Percentiles rank a stretch among this genome's conserved stretches.
phyloP scores from a whole-genome alignment of 2,888 invertebrate genomes.

The Achlya flavicornis region DNA sequence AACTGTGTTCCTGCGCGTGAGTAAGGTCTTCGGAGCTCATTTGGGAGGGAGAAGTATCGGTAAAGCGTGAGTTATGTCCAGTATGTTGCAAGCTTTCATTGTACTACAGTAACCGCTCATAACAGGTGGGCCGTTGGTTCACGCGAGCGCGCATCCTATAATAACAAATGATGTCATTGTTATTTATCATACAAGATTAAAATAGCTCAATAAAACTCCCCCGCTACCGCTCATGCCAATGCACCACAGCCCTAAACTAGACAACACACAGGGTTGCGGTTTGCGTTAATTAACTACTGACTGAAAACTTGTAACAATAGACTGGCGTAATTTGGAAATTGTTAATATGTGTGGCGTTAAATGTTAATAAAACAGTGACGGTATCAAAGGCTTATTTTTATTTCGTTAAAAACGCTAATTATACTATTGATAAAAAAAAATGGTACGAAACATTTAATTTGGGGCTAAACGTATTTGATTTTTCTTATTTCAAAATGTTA shows the following conservation, averaged over 20 bases:
- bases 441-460: too few species aligned
- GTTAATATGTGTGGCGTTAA: conserved; percentile 51
- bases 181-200: neutral
- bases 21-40: too few species aligned
- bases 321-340: conserved; percentile 64
- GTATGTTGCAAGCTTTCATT: too few species aligned
- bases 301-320: conserved; percentile 72
- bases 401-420: neutral
- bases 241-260: conserved; percentile 38
- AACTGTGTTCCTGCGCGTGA: too few species aligned
- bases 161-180: too few species aligned
- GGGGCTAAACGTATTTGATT: too few species aligned
- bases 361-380: conserved; percentile 37
- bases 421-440: neutral
- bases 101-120: too few species aligned
- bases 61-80: too few species aligned
- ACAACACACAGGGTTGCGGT: conserved; percentile 67
- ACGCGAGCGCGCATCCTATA: too few species aligned
- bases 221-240: conserved; percentile 28
- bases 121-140: too few species aligned
- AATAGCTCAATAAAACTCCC: neutral
- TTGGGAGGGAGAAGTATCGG: too few species aligned
- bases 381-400: neutral
- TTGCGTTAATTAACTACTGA: conserved; percentile 74
- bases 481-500: too few species aligned